These are phyloP conservation scores for Octonoba sinensis DNA, from an alignment of 2,888 invertebrate species.

Conservation along the genomic window DNA sequence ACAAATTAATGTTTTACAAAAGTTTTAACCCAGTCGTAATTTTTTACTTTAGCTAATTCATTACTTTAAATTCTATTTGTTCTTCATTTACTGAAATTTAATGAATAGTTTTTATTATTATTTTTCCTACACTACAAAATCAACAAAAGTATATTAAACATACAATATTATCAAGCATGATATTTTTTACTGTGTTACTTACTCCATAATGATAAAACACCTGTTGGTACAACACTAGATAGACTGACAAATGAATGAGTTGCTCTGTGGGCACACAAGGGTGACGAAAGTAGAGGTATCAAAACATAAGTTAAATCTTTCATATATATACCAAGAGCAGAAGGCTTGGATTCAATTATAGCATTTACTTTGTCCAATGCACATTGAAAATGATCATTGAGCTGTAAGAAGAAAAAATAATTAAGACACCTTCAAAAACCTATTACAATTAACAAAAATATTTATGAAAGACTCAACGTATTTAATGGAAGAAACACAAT, in stretches of 20 bases:
- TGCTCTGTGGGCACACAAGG: conserved; percentile 81
- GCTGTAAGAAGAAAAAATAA: conserved; percentile 64
- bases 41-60: too few relatives aligned
- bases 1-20: too few relatives aligned
- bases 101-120: too few relatives aligned
- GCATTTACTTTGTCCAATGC: conserved; percentile 70
- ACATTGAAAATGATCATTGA: conserved; percentile 69
- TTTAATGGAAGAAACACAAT: too few relatives aligned
- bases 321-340: conserved; percentile 75
- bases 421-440: neutral
- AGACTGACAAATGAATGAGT: conserved; percentile 77
- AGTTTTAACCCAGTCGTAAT: too few relatives aligned
- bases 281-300: conserved; percentile 80
- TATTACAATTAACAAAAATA: too few relatives aligned
- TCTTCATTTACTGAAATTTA: too few relatives aligned
- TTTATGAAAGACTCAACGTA: too few relatives aligned
- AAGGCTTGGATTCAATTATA: conserved; percentile 73
- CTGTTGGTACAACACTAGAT: conserved; percentile 75
- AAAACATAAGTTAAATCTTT: conserved; percentile 76
- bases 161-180: too few relatives aligned
- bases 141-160: too few relatives aligned
- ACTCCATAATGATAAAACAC: conserved; percentile 68
- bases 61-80: too few relatives aligned
- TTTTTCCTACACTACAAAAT: neutral
- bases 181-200: conserved; percentile 23